A percentile compares a stretch with the other conserved stretches of the same genome.
Evolutionary conservation across 2,888 invertebrate species (phyloP).

Genomic region (Metallyticus violacea): DNA sequence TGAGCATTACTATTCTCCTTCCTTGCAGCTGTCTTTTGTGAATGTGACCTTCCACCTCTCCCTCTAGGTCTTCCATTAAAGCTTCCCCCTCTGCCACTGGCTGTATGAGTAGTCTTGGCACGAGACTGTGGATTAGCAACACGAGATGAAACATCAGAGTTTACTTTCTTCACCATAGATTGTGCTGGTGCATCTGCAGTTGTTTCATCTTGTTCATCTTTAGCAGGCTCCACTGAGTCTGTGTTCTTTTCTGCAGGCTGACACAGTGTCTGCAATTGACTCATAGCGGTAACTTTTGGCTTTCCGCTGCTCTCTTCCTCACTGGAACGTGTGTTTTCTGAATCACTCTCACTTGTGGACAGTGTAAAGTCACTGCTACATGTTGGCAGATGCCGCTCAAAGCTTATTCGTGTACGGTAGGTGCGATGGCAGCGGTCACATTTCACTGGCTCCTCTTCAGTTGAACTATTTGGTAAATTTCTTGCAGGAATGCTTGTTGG

Average conservation of each 20-base stretch:
- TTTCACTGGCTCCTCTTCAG: conserved; percentile 68
- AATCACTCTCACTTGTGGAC: conserved; percentile 75
- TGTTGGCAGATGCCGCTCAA: conserved; percentile 70
- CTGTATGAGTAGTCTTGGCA: neutral
- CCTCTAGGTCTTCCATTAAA: conserved; percentile 6
- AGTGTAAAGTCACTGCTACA: conserved; percentile 68
- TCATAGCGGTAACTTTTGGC: neutral
- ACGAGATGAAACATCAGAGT: neutral
- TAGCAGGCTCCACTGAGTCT: neutral
- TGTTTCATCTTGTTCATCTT: neutral
- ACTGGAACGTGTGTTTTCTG: conserved; percentile 53
- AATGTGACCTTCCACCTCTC: neutral
- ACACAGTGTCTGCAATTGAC: neutral
- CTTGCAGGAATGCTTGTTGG: conserved; percentile 47
- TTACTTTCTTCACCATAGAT: neutral
- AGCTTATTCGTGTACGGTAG: conserved; percentile 78
- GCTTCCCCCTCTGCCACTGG: neutral
- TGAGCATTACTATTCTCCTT: neutral
- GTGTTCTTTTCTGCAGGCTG: neutral
- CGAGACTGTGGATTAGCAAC: neutral
- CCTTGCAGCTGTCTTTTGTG: neutral
- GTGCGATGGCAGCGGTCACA: conserved; percentile 86
- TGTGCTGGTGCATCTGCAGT: neutral
- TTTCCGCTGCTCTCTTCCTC: conserved; percentile 23
- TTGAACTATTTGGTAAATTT: conserved; percentile 49